Evolutionary conservation across 2,113 vertebrate genomes (phyloP).

Genomic region (Daubentonia madagascariensis): DNA sequence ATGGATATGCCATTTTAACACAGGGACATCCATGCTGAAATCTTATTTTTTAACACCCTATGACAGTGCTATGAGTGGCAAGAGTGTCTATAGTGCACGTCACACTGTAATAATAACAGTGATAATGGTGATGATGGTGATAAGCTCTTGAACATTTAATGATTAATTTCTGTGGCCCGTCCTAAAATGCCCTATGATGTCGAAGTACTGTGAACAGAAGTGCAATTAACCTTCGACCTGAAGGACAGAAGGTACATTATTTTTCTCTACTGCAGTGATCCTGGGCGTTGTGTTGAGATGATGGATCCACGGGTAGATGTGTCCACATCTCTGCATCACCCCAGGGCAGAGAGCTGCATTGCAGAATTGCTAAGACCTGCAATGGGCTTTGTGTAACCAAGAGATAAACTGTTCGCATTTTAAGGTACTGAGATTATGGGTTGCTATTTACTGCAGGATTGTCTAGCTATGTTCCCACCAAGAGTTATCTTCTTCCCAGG

Average conservation of each 20-base stretch:
- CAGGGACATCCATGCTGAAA: neutral
- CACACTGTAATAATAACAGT: neutral
- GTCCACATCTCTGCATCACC: neutral
- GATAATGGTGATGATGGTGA: neutral
- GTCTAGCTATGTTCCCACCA: neutral
- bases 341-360: neutral
- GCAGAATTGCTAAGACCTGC: neutral
- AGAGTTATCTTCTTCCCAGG: neutral
- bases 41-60: neutral
- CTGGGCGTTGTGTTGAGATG: neutral
- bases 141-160: neutral
- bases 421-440: neutral
- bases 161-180: neutral
- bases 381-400: neutral
- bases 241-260: neutral
- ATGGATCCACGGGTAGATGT: too few relatives aligned
- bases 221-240: neutral
- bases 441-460: neutral
- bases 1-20: neutral
- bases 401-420: neutral
- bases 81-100: neutral
- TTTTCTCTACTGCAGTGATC: neutral
- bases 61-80: neutral
- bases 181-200: neutral
- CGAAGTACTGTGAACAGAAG: neutral